Evolutionary conservation across 1,140 invertebrate genomes (phyloP), one percentile per base, ranked within the genome.

Genomic region (Leptinotarsa lineolata): DNA sequence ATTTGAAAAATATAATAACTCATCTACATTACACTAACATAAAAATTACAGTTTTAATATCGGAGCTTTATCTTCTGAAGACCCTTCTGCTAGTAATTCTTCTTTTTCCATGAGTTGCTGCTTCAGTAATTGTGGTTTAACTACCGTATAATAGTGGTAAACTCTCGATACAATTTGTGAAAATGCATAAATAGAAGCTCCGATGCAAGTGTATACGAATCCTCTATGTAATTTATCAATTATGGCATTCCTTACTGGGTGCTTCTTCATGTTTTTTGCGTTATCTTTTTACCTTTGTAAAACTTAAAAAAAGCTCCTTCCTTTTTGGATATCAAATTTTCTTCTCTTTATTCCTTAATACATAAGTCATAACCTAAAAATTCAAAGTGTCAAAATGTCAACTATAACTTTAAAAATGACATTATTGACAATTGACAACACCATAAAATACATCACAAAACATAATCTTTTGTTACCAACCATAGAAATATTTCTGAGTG

Each of bases 161-260:
- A 84, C 82, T 80, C 86, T 83, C 65, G 86, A 81, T 22, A 82
- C 85, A 15, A 88, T 72, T 22, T 86, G 69, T 15, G 84, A 70
- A 20, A 83, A 79, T 24, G 86, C 87, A 83, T 86, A 86, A 8
- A 88, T 22, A 67, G 87, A 87, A 44, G 87, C 75, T 2, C 82
- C 87, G 54, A 88, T 77, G 78, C 87, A 88, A 54, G 84, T 84
- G 46, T 84, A 70, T n/a, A 88, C 87, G 74, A 81, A 82, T 46
- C 86, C 85, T 83, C 81, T 85, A 75, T 88, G 87, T 60, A 88
- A 70, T 80, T 82, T 85, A 73, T 88, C 86, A 60, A 87, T 82
- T 58, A 87, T 73, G 4, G 84, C 21, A 77, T 77, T 86, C 18
- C 81, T 82, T 61, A 83, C 82, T 72, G 85, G 83, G 73, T 83